Conservation (phyloP, 37 sponge, comb jelly and placozoan species). For the Hormiphora californensis region DNA sequence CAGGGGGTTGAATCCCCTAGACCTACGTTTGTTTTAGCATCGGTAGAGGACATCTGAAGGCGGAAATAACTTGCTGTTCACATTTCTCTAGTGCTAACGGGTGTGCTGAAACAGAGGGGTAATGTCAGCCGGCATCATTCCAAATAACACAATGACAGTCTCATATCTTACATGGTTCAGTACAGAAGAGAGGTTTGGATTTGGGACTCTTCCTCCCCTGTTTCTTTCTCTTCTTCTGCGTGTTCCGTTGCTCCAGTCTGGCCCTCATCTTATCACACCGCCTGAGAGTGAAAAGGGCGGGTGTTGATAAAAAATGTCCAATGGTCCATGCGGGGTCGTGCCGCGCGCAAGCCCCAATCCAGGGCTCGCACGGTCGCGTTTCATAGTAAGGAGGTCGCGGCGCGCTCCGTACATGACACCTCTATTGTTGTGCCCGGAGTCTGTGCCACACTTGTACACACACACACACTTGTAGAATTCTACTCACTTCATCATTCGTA, state of each 20-base stretch:
- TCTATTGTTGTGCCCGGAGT: too few relatives aligned
- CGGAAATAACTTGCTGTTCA: neutral
- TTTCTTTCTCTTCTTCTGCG: neutral
- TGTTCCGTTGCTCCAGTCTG: neutral
- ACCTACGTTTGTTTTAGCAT: neutral
- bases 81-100: neutral
- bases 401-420: neutral
- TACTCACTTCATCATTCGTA: conserved; percentile 26
- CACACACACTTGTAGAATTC: too few relatives aligned
- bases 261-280: neutral
- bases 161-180: neutral
- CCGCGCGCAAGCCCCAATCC: too few relatives aligned
- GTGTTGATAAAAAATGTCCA: neutral
- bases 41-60: conserved; percentile 24
- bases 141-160: neutral
- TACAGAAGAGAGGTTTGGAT: neutral
- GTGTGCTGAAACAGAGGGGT: neutral
- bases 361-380: too few relatives aligned
- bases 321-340: neutral
- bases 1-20: neutral
- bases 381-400: neutral
- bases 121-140: too few relatives aligned
- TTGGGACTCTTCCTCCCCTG: neutral
- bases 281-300: neutral
- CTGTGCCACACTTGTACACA: too few relatives aligned